Conservation (phyloP, 2,888 invertebrate species). For the Idaea dimidiata region DNA sequence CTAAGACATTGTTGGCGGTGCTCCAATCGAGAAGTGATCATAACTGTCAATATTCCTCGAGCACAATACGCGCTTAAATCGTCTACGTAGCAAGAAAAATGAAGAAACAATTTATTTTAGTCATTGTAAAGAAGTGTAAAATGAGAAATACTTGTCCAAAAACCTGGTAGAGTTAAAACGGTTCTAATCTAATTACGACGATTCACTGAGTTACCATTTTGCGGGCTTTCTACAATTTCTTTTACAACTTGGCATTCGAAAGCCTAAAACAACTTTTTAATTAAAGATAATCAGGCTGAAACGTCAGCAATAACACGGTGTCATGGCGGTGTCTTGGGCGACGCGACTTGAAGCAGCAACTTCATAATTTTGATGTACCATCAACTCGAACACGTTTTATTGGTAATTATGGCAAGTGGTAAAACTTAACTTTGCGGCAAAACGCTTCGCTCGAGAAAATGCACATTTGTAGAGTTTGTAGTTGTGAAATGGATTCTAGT, state of each 20-base stretch:
- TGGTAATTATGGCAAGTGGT: slow-evolving; percentile 71
- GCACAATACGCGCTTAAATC: slow-evolving; percentile 66
- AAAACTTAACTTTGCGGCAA: slow-evolving; percentile 66
- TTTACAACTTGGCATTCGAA: slow-evolving; percentile 70
- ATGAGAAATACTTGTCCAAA: slow-evolving; percentile 41
- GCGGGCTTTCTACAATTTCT: slow-evolving; percentile 64
- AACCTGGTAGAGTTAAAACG: slow-evolving; percentile 47
- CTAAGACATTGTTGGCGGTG: slow-evolving; percentile 70
- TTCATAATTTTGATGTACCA: slow-evolving; percentile 64
- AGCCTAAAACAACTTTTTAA: slow-evolving; percentile 74
- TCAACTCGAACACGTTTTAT: slow-evolving; percentile 66
- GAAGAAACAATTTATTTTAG: slow-evolving; percentile 34
- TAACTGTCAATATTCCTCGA: slow-evolving; percentile 79
- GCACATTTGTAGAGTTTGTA: slow-evolving; percentile 69
- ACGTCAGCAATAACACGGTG: slow-evolving; percentile 67
- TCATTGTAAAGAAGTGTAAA: slow-evolving; percentile 26
- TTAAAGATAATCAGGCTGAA: slow-evolving; percentile 73
- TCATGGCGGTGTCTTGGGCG: slow-evolving; percentile 44
- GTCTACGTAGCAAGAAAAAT: slow-evolving; percentile 41
- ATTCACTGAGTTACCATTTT: slow-evolving; percentile 66
- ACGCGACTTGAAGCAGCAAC: slow-evolving; percentile 40
- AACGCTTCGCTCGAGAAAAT: slow-evolving; percentile 58
- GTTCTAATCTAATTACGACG: slow-evolving; percentile 69
- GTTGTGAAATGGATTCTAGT: slow-evolving; percentile 73
- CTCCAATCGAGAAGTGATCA: slow-evolving; percentile 78